Evolutionary conservation across 2,888 invertebrate species (phyloP).

Genomic region (Campoletis raptor): DNA sequence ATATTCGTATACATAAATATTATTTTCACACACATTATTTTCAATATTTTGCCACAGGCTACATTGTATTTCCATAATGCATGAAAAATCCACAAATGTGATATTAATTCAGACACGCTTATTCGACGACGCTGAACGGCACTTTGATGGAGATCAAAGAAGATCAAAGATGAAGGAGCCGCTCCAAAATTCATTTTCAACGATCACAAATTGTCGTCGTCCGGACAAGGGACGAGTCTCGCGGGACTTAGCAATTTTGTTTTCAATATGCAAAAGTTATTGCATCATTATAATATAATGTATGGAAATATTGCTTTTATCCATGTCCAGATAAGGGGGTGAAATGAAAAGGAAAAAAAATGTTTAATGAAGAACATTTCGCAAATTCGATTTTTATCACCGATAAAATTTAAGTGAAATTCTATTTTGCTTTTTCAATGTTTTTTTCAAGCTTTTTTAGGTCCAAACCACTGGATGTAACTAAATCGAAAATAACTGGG

Average conservation of each 20-base stretch:
- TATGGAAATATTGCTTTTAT: neutral
- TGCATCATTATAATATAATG: neutral
- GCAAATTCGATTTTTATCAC: constrained; percentile 25
- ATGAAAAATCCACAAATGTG: constrained; percentile 52
- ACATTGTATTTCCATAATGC: constrained; percentile 62
- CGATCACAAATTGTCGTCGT: constrained; percentile 7
- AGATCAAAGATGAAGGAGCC: constrained; percentile 41
- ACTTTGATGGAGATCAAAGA: constrained; percentile 57
- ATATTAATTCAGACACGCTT: constrained; percentile 38
- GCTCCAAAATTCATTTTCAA: constrained; percentile 30
- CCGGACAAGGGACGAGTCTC: neutral
- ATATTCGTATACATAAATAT: constrained; percentile 23
- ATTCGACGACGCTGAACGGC: constrained; percentile 58
- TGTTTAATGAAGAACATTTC: neutral
- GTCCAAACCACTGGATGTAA: constrained; percentile 25
- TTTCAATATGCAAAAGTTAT: neutral
- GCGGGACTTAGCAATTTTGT: neutral
- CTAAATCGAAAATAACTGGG: constrained; percentile 4
- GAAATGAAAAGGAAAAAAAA: neutral
- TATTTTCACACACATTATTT: constrained; percentile 6
- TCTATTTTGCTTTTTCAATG: neutral
- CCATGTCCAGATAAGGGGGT: neutral
- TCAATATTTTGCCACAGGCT: constrained; percentile 57
- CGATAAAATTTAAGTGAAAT: constrained; percentile 23
- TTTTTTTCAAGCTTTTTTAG: neutral